Evolutionary conservation across 2,797 vertebrate species (phyloP), one percentile per base, ranked within the genome.

Genomic region (Neosalanx taihuensis): DNA sequence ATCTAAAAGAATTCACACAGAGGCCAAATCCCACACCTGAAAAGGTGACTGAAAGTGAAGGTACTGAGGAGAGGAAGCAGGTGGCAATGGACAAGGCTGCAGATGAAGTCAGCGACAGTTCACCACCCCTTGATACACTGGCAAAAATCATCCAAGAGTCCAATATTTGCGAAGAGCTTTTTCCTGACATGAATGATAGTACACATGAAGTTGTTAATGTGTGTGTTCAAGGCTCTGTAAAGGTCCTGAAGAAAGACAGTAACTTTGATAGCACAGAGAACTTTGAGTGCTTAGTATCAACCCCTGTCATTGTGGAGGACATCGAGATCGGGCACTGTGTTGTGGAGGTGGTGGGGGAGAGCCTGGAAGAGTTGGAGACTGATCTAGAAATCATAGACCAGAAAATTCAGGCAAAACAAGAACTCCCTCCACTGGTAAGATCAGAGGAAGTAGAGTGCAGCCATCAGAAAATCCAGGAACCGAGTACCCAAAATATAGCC

Each of bases 321-420:
- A 86, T 92, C 10, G 92, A 91, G 64, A 91, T 92, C 0, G 92
- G 91, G 18, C 89, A 79, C 58, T 90, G 91, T 82, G 83, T 92
- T 17, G 79, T 88, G 5, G 90, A 92, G 26, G 85, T 79, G 30
- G 53, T 76, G n/a, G 85, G 84, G 62, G 79, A 79, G 9, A 87
- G 85, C 9, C 77, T 87, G 2, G 85, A 84, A 2, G 84, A 86
- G 63, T 86, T 89, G 49, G 69, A 72, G 35, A 5, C 74, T 62
- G 81, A 87, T 46, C 62, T 87, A 30, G 56, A 23, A 51, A 82
- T 89, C 17, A 75, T 88, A 72, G 82, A 83, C 71, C 86, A 81
- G 10, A 46, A 46, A 46, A 67, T 83, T 20, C 76, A 79, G 67
- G 80, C 72, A 72, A 74, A 68, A 18, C 18, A 73, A 23, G 53